Evolutionary conservation across 2,888 invertebrate species (phyloP).

Genomic region (Ditylenchus weischeri): DNA sequence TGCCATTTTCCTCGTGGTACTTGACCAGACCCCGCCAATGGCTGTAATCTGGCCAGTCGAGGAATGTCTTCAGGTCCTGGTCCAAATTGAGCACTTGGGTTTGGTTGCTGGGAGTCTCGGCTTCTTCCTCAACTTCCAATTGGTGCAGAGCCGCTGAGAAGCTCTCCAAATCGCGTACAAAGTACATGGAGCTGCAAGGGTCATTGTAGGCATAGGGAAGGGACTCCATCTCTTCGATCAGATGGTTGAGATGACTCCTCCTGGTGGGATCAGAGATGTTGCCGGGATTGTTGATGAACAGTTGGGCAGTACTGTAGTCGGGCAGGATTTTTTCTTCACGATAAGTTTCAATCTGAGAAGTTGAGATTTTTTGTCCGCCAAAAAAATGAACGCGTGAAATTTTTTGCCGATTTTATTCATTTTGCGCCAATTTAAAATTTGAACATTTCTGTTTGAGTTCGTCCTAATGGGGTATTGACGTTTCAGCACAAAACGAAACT

Average conservation of each 20-base stretch:
- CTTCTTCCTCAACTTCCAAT: not conserved
- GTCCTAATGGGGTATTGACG: too few relatives aligned
- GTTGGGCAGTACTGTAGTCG: constrained; percentile 41
- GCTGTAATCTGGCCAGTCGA: constrained; percentile 56
- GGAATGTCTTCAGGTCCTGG: constrained; percentile 26
- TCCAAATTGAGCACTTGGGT: constrained; percentile 3
- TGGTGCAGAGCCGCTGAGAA: constrained; percentile 45
- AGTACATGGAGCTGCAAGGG: constrained; percentile 42
- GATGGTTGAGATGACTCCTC: constrained; percentile 42
- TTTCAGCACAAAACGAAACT: too few relatives aligned
- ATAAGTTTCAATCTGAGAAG: constrained; percentile 29
- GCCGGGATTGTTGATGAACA: constrained; percentile 49
- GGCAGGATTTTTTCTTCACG: constrained; percentile 36
- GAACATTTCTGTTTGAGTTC: too few relatives aligned
- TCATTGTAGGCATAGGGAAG: constrained; percentile 45
- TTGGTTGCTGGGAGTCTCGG: not conserved
- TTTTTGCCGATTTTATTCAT: too few relatives aligned
- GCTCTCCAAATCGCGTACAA: constrained; percentile 47
- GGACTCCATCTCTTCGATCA: constrained; percentile 52
- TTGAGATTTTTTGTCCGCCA: not conserved
- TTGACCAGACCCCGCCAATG: constrained; percentile 52
- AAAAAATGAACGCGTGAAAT: too few relatives aligned
- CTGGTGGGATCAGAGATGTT: constrained; percentile 42
- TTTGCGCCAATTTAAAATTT: too few relatives aligned
- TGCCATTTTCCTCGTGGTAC: constrained; percentile 14